Evolutionary conservation across 2,888 invertebrate genomes (phyloP).

Genomic region (Meliscaeva auricollis): DNA sequence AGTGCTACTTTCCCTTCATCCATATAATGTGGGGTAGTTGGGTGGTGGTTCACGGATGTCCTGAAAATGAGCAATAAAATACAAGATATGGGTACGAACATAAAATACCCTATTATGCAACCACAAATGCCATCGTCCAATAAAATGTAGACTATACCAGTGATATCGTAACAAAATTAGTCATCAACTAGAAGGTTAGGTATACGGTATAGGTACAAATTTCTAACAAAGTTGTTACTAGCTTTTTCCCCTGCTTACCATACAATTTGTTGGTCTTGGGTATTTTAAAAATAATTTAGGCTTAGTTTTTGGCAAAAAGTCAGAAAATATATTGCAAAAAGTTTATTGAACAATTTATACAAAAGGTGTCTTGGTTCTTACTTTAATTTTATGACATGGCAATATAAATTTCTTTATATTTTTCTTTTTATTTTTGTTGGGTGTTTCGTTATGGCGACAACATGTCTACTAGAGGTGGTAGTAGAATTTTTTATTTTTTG

Average conservation of each 20-base stretch:
- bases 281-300: constrained; percentile 13
- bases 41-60: constrained; percentile 5
- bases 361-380: neutral
- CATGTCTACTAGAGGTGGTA: neutral
- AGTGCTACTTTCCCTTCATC: neutral
- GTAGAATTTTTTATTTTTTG: too few relatives aligned
- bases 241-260: neutral
- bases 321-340: constrained; percentile 45
- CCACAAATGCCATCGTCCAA: constrained; percentile 20
- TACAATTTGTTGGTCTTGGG: neutral
- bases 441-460: too few relatives aligned
- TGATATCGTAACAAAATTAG: neutral
- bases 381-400: constrained; percentile 5
- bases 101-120: constrained; percentile 58
- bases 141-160: neutral
- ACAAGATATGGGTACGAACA: constrained; percentile 36
- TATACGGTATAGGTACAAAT: too few relatives aligned
- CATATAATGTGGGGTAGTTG: neutral
- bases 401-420: neutral
- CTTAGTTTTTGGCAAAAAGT: constrained; percentile 63
- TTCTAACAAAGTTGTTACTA: neutral
- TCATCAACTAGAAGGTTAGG: constrained; percentile 8
- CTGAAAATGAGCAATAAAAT: constrained; percentile 58
- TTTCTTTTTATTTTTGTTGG: too few relatives aligned
- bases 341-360: constrained; percentile 41